Percentiles rank a stretch among this genome's conserved stretches.
These are phyloP conservation scores for Cydia pomonella DNA, from an alignment of 1,140 invertebrate genomes.

Conservation along the genomic window DNA sequence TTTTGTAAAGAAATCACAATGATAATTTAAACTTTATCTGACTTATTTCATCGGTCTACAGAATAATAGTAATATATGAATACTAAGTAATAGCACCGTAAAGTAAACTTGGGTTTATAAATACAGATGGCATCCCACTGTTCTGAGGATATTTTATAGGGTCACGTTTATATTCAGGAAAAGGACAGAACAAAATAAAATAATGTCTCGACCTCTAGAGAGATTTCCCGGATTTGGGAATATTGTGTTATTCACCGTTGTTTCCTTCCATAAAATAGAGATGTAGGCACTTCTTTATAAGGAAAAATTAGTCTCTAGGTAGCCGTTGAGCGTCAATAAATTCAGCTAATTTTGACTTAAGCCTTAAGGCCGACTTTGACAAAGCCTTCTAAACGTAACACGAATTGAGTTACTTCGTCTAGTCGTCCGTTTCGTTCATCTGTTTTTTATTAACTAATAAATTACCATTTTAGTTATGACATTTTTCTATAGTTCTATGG, in stretches of 20 bases:
- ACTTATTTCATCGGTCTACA: neutral
- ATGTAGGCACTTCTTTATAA: conserved; percentile 15
- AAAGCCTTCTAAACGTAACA: neutral
- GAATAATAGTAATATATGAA: neutral
- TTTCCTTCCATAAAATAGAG: neutral
- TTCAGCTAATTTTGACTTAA: conserved; percentile 25
- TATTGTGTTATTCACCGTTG: conserved; percentile 7
- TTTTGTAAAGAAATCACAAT: no score
- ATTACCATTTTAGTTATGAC: no score
- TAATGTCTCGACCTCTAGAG: conserved; percentile 9
- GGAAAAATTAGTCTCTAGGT: conserved; percentile 17
- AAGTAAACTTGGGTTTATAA: neutral
- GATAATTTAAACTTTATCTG: no score
- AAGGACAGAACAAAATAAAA: neutral
- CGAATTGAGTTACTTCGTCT: neutral
- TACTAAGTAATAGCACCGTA: no score
- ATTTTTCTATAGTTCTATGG: no score
- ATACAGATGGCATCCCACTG: neutral
- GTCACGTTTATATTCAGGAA: conserved; percentile 17
- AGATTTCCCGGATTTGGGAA: conserved; percentile 16
- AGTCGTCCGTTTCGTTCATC: neutral
- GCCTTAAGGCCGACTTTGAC: neutral
- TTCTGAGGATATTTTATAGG: conserved; percentile 3
- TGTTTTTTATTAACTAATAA: no score
- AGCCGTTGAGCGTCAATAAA: conserved; percentile 23